Evolutionary conservation across 2,113 vertebrate genomes (phyloP).

Genomic region (Epinephelus cyanopodus): DNA sequence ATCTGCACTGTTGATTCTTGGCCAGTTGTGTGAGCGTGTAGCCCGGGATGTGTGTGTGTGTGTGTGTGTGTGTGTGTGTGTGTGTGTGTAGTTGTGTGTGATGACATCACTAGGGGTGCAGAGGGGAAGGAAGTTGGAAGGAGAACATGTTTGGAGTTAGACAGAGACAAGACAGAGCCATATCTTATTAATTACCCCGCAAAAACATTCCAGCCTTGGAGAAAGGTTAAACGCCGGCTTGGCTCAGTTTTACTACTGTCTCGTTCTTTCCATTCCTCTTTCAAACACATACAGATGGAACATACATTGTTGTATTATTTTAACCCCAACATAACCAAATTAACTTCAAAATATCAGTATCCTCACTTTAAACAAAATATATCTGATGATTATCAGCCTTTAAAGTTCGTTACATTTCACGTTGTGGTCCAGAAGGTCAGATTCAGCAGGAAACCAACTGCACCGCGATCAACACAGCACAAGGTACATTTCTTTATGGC

Average conservation of each 20-base stretch:
- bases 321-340: not conserved
- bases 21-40: constrained; percentile 26
- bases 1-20: constrained; percentile 51
- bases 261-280: not conserved
- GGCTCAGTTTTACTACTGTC: constrained; percentile 11
- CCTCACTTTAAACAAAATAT: not conserved
- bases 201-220: constrained; percentile 39
- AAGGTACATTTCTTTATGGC: not conserved
- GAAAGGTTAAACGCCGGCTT: constrained; percentile 28
- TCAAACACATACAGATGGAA: not conserved
- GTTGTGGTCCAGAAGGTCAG: not conserved
- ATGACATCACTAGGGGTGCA: constrained; percentile 61
- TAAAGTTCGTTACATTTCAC: not conserved
- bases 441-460: constrained; percentile 1
- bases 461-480: not conserved
- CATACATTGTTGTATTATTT: not conserved
- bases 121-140: constrained; percentile 61
- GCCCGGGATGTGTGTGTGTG: constrained; percentile 17
- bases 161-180: constrained; percentile 43
- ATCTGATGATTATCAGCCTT: not conserved
- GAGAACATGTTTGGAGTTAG: constrained; percentile 54
- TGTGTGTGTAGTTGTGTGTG: not conserved
- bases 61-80: constrained; percentile 20
- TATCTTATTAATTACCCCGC: constrained; percentile 47
- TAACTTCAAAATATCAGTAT: not conserved